Percentiles rank a stretch among this genome's conserved stretches.
Evolutionary conservation across 2,797 vertebrate species (phyloP).

Genomic region (Erpetoichthys calabaricus): DNA sequence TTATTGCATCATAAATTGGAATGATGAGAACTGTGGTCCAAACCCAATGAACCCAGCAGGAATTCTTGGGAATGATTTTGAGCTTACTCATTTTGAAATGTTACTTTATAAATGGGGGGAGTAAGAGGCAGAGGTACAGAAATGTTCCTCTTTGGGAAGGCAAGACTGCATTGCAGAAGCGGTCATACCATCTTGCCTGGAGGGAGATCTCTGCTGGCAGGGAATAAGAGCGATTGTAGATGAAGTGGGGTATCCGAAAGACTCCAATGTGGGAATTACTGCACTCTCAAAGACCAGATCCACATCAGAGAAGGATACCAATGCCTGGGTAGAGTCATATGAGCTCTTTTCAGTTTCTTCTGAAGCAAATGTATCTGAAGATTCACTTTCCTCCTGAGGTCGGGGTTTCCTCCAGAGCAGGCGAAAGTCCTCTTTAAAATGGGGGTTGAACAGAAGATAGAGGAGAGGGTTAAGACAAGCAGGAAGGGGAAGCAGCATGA

Average conservation of each 20-base stretch:
- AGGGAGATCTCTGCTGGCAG: slow-evolving; percentile 47
- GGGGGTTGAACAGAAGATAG: slow-evolving; percentile 77
- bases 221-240: slow-evolving; percentile 58
- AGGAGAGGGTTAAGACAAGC: slow-evolving; percentile 85
- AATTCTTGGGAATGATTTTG: slow-evolving; percentile 16
- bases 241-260: slow-evolving; percentile 37
- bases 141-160: slow-evolving; percentile 40
- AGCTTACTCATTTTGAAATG: slow-evolving; percentile 20
- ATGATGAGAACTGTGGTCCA: not conserved
- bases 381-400: slow-evolving; percentile 31
- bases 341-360: slow-evolving; percentile 77
- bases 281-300: slow-evolving; percentile 44
- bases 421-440: slow-evolving; percentile 66
- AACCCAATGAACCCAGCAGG: slow-evolving; percentile 7
- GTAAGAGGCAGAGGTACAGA: slow-evolving; percentile 37
- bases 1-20: not conserved
- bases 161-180: slow-evolving; percentile 34
- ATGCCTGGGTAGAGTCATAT: slow-evolving; percentile 73
- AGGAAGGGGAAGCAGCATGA: slow-evolving; percentile 77
- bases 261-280: slow-evolving; percentile 28
- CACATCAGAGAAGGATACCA: slow-evolving; percentile 60
- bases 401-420: slow-evolving; percentile 53
- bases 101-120: slow-evolving; percentile 47
- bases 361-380: slow-evolving; percentile 43
- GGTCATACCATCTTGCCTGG: slow-evolving; percentile 36